Evolutionary conservation across 2,113 vertebrate genomes (phyloP).

Genomic region (Dendropsophus ebraccatus): DNA sequence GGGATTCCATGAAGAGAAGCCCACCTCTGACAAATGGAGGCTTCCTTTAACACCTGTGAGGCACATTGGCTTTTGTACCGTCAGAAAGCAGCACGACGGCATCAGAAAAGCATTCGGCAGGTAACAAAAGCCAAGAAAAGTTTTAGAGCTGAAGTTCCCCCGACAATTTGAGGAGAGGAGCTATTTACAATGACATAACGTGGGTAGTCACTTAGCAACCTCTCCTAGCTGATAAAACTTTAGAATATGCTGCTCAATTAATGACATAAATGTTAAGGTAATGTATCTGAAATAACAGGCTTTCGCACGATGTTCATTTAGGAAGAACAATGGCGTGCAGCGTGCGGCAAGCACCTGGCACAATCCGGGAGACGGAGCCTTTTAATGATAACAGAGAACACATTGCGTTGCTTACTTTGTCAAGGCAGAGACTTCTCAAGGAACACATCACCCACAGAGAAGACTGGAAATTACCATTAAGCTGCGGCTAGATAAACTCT

Average conservation of each 20-base stretch:
- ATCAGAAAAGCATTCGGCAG: neutral
- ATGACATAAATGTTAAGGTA: slow-evolving; percentile 27
- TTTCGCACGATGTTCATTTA: slow-evolving; percentile 23
- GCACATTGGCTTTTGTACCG: no score
- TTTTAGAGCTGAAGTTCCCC: neutral
- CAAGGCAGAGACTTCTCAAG: slow-evolving; percentile 11
- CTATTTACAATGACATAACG: slow-evolving; percentile 14
- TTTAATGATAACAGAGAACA: slow-evolving; percentile 15
- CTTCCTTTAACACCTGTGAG: no score
- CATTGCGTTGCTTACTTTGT: slow-evolving; percentile 5
- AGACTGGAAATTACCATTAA: slow-evolving; percentile 39
- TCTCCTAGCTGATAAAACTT: neutral
- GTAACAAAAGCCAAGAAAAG: slow-evolving; percentile 1
- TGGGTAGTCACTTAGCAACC: slow-evolving; percentile 17
- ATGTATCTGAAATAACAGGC: slow-evolving; percentile 22
- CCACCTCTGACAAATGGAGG: no score
- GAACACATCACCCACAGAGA: slow-evolving; percentile 38
- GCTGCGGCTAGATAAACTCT: slow-evolving; percentile 20
- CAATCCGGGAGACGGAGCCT: neutral
- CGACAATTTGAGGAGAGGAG: neutral
- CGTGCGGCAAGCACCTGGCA: slow-evolving; percentile 33
- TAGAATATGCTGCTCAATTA: slow-evolving; percentile 19
- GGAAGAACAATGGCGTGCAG: slow-evolving; percentile 15
- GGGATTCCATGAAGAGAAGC: no score
- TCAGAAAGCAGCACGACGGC: neutral